These are phyloP conservation scores for Tetramorium alpestre DNA, from an alignment of 1,140 invertebrate genomes.

Conservation along the genomic window DNA sequence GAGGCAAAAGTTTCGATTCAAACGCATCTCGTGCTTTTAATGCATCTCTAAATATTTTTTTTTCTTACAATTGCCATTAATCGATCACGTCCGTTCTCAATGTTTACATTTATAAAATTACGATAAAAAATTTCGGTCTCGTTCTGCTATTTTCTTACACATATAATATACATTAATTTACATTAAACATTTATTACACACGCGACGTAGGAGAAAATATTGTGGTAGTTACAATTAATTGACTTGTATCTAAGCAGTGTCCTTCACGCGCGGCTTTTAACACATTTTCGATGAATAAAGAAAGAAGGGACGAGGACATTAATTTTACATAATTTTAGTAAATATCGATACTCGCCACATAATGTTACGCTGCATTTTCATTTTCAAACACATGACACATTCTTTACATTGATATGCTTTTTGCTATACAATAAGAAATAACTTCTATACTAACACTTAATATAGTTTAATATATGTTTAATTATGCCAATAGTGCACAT, in stretches of 20 bases:
- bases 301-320: background rate
- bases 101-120: slow-evolving; percentile 43
- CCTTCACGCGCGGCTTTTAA: background rate
- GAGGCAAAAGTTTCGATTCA: background rate
- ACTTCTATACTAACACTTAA: slow-evolving; percentile 19
- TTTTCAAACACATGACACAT: slow-evolving; percentile 3
- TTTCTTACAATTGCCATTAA: slow-evolving; percentile 7
- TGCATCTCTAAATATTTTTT: background rate
- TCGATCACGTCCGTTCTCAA: slow-evolving; percentile 10
- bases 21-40: background rate
- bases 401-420: slow-evolving; percentile 44
- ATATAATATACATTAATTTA: slow-evolving; percentile 24
- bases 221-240: slow-evolving; percentile 30
- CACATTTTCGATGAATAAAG: background rate
- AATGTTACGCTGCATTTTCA: background rate
- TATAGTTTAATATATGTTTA: slow-evolving; percentile 22
- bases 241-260: slow-evolving; percentile 45
- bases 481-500: slow-evolving; percentile 1
- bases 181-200: slow-evolving; percentile 40
- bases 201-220: slow-evolving; percentile 5
- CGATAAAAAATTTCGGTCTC: slow-evolving; percentile 42
- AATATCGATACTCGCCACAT: background rate
- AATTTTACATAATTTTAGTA: slow-evolving; percentile 26
- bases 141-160: slow-evolving; percentile 6
- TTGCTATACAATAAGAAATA: slow-evolving; percentile 38